Conservation (phyloP, 2,797 vertebrate genomes). For the Euthynnus affinis region DNA sequence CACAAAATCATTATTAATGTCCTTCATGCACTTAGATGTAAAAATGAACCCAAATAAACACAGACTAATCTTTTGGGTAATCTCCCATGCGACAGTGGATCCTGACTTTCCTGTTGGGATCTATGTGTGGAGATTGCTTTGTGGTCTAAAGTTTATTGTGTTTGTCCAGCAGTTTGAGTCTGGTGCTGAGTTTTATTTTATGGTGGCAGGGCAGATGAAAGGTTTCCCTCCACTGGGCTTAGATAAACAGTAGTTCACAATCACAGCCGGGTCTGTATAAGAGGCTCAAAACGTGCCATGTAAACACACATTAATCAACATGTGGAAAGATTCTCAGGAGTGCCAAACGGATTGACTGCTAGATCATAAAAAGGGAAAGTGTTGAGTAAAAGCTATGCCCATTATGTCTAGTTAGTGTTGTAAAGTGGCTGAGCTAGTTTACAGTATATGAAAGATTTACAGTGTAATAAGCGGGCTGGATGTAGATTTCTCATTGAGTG, state of each 20-base stretch:
- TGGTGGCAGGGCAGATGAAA: conserved; percentile 77
- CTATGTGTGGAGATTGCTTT: conserved; percentile 41
- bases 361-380: conserved; percentile 39
- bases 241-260: conserved; percentile 76
- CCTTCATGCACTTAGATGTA: conserved; percentile 42
- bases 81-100: conserved; percentile 53
- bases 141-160: conserved; percentile 76
- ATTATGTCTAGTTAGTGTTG: too few relatives aligned
- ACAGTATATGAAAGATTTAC: conserved; percentile 16
- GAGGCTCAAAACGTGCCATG: conserved; percentile 42
- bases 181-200: conserved; percentile 72
- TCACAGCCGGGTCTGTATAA: conserved; percentile 42
- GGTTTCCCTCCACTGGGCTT: conserved; percentile 75
- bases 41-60: conserved; percentile 74
- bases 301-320: conserved; percentile 75
- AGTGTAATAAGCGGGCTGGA: not conserved
- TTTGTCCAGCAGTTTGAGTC: conserved; percentile 74
- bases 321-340: conserved; percentile 49
- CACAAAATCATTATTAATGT: conserved; percentile 52
- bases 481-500: not conserved
- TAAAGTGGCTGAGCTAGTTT: conserved; percentile 1
- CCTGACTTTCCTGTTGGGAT: conserved; percentile 51
- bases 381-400: conserved; percentile 43
- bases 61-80: conserved; percentile 58
- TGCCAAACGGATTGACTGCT: not conserved